phyloP scores from a whole-genome alignment of 2,888 invertebrate species.

The Tribolium freemani region DNA sequence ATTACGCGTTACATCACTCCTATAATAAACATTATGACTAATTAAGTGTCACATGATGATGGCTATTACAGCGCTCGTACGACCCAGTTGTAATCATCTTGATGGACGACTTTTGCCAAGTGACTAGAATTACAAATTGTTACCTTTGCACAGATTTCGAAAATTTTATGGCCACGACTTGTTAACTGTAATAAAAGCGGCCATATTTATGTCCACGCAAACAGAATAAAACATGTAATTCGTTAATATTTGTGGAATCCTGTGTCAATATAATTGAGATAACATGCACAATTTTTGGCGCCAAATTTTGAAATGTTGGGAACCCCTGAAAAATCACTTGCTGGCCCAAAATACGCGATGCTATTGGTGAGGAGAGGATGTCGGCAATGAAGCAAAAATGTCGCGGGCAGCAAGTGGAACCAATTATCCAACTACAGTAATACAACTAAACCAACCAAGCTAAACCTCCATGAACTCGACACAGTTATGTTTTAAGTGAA shows the following conservation, averaged over 20 bases:
- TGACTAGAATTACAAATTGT: neutral
- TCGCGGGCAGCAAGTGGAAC: constrained; percentile 61
- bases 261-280: neutral
- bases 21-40: neutral
- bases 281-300: neutral
- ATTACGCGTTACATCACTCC: neutral
- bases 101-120: neutral
- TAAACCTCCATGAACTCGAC: constrained; percentile 34
- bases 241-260: too few species aligned
- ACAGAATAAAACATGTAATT: too few species aligned
- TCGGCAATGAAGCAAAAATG: constrained; percentile 60
- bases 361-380: constrained; percentile 50
- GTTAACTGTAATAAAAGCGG: neutral
- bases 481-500: constrained; percentile 27
- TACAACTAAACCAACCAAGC: constrained; percentile 17
- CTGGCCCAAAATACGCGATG: constrained; percentile 42
- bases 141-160: neutral
- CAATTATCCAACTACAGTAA: constrained; percentile 51
- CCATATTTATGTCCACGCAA: too few species aligned
- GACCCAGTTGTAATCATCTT: neutral
- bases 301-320: constrained; percentile 23
- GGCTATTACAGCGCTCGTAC: neutral
- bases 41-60: neutral
- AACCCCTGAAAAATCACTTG: constrained; percentile 46
- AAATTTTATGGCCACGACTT: neutral